Evolutionary conservation across 1,140 invertebrate genomes (phyloP), one percentile per base, ranked within the genome.

Genomic region (Calosoma granatense): DNA sequence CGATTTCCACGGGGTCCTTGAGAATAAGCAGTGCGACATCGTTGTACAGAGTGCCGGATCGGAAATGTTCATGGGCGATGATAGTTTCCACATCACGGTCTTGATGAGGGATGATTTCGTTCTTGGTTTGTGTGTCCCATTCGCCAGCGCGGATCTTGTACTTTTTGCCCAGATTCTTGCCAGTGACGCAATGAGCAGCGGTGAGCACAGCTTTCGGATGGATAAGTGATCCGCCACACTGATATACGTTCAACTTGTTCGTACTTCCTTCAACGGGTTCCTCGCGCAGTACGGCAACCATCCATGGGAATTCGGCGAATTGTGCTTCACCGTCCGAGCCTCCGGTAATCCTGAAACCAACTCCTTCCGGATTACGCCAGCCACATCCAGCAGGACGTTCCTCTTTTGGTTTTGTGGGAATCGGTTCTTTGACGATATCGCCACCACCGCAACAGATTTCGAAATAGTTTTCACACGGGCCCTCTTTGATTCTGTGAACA

Each of bases 271-370:
- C 74, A 1, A 82, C 72, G 1, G 67, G 63, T 56, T 85, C 78
- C 66, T 77, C 78, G 65, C 73, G 78, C 2, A 92, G 70, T 52
- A 92, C 76, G 0, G 87, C 88, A 0, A 87, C 82, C 86, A 89
- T 90, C 88, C 88, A 91, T 0, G 88, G 87, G 69, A 90, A 91
- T 68, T 89, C 86, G 1, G 77, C 83, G 59, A 83, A 85, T 63
- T 85, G 79, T 0, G 83, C 72, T 64, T 86, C 83, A 43, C 78
- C 76, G 51, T 84, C 72, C 0, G 59, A 66, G 6, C 75, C 69
- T 0, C 84, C 84, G 1, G 78, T 83, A 55, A 88, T 87, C 11
- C 83, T 68, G 61, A 84, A 83, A 20, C 84, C 81, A 6, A 87
- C 73, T n/a, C 85, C 84, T 0, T 80, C 74, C 0, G 75, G 65